Evolutionary conservation across 92 coral and sea anemone species (phyloP).

Genomic region (Anthopleura xanthogrammica): DNA sequence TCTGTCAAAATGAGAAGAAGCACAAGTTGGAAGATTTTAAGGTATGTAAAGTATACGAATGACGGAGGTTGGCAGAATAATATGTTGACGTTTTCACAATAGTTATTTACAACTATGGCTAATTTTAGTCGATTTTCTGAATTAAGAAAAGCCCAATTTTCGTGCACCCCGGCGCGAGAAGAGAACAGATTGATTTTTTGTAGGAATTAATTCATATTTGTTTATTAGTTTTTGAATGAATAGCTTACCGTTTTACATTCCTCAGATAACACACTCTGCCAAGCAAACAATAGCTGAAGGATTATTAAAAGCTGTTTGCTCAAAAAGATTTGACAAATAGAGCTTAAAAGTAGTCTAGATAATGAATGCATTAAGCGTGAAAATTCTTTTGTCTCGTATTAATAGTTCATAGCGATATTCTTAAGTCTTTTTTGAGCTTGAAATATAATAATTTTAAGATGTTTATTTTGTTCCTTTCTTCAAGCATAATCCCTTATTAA

Average conservation of each 20-base stretch:
- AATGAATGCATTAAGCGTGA: neutral
- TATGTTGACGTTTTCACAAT: neutral
- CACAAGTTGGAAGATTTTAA: neutral
- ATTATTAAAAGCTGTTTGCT: conserved; percentile 13
- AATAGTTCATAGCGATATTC: neutral
- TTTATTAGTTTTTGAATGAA: conserved; percentile 24
- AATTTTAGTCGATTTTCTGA: no score
- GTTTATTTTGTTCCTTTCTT: neutral
- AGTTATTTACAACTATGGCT: neutral
- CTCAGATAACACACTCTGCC: neutral
- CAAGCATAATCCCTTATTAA: neutral
- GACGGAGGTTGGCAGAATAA: neutral
- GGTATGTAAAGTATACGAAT: neutral
- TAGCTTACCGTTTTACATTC: conserved; percentile 23
- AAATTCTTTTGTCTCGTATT: neutral
- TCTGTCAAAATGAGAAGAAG: neutral
- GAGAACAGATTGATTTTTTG: neutral
- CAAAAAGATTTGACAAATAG: conserved; percentile 4
- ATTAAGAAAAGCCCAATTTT: neutral
- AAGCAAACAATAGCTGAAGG: neutral
- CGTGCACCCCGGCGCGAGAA: neutral
- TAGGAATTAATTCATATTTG: conserved; percentile 13
- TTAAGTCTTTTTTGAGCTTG: neutral
- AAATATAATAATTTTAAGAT: neutral
- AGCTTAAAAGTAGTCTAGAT: neutral